Base-by-base conservation (phyloP, 2,888 invertebrate species). In the Lissonota sp. region DNA sequence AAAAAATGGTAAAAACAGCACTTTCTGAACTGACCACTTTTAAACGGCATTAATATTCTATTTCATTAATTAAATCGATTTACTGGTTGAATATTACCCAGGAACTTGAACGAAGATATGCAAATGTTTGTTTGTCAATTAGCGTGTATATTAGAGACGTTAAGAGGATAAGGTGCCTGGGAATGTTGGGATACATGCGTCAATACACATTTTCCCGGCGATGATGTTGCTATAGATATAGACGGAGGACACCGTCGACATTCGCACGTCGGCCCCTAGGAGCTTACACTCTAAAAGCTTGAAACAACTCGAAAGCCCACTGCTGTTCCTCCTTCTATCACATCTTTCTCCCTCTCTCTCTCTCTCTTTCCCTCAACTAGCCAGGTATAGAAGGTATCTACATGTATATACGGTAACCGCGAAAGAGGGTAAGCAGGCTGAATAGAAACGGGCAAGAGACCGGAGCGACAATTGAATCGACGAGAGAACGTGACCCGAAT, bases 401-500 rank as follows among this genome's bases (percentile, higher is more conserved):
- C 16, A 39, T 60, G 7, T 6, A 10, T 7, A 10, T 60, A 40
- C 55, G 12, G n/a, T 57, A 73, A 60, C 66, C 49, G 77, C 39
- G 66, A 58, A 72, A 46, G 44, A 55, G 42, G 64, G 63, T 46
- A 26, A 26, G 26, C 53, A 63, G 67, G 58, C 80, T 72, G 80
- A 80, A 80, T 80, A 55, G 80, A 67, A 73, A 72, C 80, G 80
- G 80, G 71, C 80, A 69, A 80, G 80, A 80, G 71, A 81, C 83
- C 87, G 87, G 26, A 87, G 89, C 87, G 90, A 88, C 89, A 90
- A 90, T 91, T 88, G 89, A 90, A 91, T 91, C 87, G 89, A 88
- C 84, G 86, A 74, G 79, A 84, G 86, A 82, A 90, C 91, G 91
- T 91, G 91, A 90, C 87, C 87, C 86, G 90, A 90, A 90, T 90